Conservation (phyloP, 2,797 vertebrate genomes). For the Hozukius guyotensis region DNA sequence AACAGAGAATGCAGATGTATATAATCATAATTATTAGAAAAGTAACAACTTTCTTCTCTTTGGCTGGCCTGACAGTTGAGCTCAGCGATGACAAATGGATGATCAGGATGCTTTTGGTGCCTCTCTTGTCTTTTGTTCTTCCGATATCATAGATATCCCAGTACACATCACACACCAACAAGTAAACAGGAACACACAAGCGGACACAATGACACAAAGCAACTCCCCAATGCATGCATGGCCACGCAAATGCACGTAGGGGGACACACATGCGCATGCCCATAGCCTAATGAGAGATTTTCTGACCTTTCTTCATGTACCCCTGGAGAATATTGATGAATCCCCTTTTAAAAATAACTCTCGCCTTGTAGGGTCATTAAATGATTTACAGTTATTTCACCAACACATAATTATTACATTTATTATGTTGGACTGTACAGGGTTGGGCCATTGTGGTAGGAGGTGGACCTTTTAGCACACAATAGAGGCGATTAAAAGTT, state of each 20-base stretch:
- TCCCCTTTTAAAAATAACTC: slow-evolving; percentile 85
- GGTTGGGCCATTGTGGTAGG: slow-evolving; percentile 50
- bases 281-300: slow-evolving; percentile 79
- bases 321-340: slow-evolving; percentile 85
- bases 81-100: background rate
- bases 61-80: background rate
- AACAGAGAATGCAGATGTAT: background rate
- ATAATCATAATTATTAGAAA: background rate
- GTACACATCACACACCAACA: background rate
- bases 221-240: slow-evolving; percentile 35
- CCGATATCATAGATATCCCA: background rate
- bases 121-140: background rate
- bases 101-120: background rate
- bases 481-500: slow-evolving; percentile 51
- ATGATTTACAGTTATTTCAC: slow-evolving; percentile 85
- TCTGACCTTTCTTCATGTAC: slow-evolving; percentile 81
- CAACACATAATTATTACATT: slow-evolving; percentile 81
- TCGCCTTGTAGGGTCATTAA: slow-evolving; percentile 81
- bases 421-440: slow-evolving; percentile 74
- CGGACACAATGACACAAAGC: slow-evolving; percentile 36
- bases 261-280: slow-evolving; percentile 50
- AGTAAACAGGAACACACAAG: slow-evolving; percentile 22
- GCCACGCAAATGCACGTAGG: slow-evolving; percentile 35
- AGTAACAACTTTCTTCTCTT: background rate
- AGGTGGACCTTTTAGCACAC: slow-evolving; percentile 61